phyloP scores from a whole-genome alignment of 2,113 vertebrate species.

The Aegotheles bennettii region DNA sequence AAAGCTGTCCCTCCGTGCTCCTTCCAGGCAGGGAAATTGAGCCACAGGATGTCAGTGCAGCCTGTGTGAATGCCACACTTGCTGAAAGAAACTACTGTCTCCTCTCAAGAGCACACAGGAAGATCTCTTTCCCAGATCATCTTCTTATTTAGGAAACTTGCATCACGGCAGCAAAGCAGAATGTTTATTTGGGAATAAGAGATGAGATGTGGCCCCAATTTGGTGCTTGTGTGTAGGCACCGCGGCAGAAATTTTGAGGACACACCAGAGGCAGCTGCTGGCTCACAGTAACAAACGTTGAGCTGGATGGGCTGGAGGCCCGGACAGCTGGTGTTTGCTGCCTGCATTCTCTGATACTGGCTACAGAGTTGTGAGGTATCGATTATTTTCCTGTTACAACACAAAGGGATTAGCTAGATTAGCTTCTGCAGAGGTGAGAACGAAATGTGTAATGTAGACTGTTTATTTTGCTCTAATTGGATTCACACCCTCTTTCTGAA shows the following conservation, averaged over 20 bases:
- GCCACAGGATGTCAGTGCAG: conserved; percentile 56
- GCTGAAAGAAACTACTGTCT: neutral
- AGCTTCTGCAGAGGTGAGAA: conserved; percentile 16
- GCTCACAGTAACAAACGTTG: neutral
- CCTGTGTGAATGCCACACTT: conserved; percentile 12
- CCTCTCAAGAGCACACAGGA: conserved; percentile 9
- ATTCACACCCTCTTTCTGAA: conserved; percentile 10
- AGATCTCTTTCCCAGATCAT: conserved; percentile 47
- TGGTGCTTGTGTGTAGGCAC: neutral
- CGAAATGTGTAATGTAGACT: neutral
- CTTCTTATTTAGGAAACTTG: conserved; percentile 64
- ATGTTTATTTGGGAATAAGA: conserved; percentile 29
- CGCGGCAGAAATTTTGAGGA: neutral
- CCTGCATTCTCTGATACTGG: neutral
- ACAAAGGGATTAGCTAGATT: conserved; percentile 27
- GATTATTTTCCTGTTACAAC: conserved; percentile 11
- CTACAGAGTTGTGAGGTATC: neutral
- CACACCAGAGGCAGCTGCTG: neutral
- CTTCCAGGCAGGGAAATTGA: neutral
- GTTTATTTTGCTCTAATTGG: conserved; percentile 30
- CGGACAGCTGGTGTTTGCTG: neutral
- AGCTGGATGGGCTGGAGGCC: neutral
- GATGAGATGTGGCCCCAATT: neutral
- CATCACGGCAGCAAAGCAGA: conserved; percentile 31
- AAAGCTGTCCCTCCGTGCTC: neutral